Evolutionary conservation across 2,888 invertebrate genomes (phyloP), one percentile per base, ranked within the genome.

Genomic region (Hemithea aestivaria): DNA sequence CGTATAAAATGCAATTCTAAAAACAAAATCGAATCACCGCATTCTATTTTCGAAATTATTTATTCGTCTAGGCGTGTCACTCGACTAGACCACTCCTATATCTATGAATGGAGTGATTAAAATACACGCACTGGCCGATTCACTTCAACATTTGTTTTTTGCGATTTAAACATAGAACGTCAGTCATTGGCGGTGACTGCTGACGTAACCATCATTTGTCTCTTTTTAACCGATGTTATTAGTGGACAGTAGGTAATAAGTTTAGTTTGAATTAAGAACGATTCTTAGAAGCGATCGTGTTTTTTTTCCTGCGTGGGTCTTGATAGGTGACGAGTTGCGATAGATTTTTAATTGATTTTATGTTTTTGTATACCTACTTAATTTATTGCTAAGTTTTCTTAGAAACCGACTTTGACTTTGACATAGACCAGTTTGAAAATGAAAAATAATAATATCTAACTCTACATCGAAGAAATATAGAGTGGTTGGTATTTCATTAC

Each of bases 1-100:
- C 35, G 78, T 80, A 80, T 74, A 54, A 74, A 68, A 69, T 77
- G 73, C 73, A 80, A 78, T 70, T 81, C 76, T 81, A 81, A 79
- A 74, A 66, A 75, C 74, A 37, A 71, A 79, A 16, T 16, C 5
- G 16, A 16, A 16, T 16, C 16, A 16, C 16, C 62, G 35, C 60
- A 64, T 62, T 73, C 80, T 77, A 78, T 76, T 75, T 79, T 68
- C 53, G 67, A 75, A 64, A 28, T 80, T 79, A 82, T 81, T 80
- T 71, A 74, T 74, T 76, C 73, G 59, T 58, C 80, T 80, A 78
- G 79, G 76, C 76, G 80, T 66, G 69, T 64, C 16, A 16, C 16
- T 16, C 2, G 70, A 67, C 59, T 58, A 64, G 58, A 67, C 73
- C 66, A 63, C 65, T 65, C 62, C 59, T 70, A 56, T 62, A 46